Base-by-base conservation (phyloP, 2,888 invertebrate genomes). In the Rotaria magnacalcarata region DNA sequence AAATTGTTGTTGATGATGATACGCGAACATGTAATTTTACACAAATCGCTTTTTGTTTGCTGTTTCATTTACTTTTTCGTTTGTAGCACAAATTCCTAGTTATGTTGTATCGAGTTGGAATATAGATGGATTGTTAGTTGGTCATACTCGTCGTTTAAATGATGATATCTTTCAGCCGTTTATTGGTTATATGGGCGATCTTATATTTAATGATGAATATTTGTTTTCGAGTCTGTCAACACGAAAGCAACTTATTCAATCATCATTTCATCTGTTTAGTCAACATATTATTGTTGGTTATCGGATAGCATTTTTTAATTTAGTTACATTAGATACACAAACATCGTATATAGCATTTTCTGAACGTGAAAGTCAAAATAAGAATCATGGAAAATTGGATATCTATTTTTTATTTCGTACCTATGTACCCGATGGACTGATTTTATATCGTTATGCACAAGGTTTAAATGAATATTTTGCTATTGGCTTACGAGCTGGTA, bases 381-480 rank as follows among this genome's bases (percentile, higher is more conserved):
- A 80, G 34, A 80, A 80, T 47, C 47, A 80, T 47, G 80, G 80
- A 24, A 43, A 47, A 80, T 14, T n/a, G 1, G 80, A 80, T 80
- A 47, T 80, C 47, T 80, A 80, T n/a, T 80, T 80, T 80, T n/a
- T 80, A 47, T 80, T 80, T 80, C 80, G 80, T 10, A 19, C 80
- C 4, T 80, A 47, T n/a, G 80, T 80, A 47, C 80, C 80, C 3
- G 80, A 80, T 47, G 80, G 80, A 11, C 47, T 80, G 24, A 80
- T 80, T 47, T 14, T 80, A 24, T 80, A 80, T 80, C 80, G 80
- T 43, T 80, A 80, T 80, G 80, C 80, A 2, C 80, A 80, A 80
- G 80, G 80, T 80, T 80, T 80, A 47, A 80, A 80, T 80, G 80
- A 80, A 80, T 80, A 80, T 47, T 80, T 80, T 80, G 80, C 80